Conservation (phyloP, 2,797 vertebrate species). For the Takifugu rubripes region DNA sequence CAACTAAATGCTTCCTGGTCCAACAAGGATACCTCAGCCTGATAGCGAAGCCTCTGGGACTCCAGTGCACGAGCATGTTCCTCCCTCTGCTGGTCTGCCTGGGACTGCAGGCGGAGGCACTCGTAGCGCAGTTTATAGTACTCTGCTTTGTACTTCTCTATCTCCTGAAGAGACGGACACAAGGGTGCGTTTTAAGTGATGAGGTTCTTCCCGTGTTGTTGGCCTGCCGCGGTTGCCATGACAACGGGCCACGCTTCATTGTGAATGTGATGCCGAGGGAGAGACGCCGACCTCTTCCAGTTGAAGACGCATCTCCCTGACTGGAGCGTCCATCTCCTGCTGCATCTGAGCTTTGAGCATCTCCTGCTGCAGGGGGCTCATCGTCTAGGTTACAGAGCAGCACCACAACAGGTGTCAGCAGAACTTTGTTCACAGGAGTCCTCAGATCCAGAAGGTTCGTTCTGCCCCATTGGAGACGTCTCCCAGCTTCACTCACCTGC, state of each 20-base stretch:
- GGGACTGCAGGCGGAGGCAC: slow-evolving; percentile 84
- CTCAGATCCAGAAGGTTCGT: no score
- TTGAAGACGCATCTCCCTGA: background rate
- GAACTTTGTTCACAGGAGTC: no score
- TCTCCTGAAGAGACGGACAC: slow-evolving; percentile 73
- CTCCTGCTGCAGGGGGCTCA: background rate
- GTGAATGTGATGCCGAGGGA: background rate
- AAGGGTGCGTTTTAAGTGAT: no score
- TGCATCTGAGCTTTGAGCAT: background rate
- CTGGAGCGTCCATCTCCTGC: background rate
- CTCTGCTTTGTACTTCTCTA: slow-evolving; percentile 87
- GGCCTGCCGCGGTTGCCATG: no score
- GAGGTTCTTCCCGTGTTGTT: no score
- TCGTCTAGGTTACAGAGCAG: background rate
- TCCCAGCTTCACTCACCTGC: background rate
- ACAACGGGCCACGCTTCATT: background rate
- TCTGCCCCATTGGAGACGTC: no score
- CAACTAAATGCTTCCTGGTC: background rate
- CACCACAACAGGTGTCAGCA: no score
- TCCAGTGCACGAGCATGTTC: slow-evolving; percentile 80
- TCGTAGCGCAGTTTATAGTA: slow-evolving; percentile 94
- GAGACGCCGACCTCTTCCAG: background rate
- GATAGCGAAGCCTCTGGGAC: slow-evolving; percentile 80
- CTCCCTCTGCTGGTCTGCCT: slow-evolving; percentile 87
- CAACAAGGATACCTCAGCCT: slow-evolving; percentile 79